Evolutionary conservation across 2,888 invertebrate species (phyloP), one percentile per base, ranked within the genome.

Genomic region (Caradrina kadenii): DNA sequence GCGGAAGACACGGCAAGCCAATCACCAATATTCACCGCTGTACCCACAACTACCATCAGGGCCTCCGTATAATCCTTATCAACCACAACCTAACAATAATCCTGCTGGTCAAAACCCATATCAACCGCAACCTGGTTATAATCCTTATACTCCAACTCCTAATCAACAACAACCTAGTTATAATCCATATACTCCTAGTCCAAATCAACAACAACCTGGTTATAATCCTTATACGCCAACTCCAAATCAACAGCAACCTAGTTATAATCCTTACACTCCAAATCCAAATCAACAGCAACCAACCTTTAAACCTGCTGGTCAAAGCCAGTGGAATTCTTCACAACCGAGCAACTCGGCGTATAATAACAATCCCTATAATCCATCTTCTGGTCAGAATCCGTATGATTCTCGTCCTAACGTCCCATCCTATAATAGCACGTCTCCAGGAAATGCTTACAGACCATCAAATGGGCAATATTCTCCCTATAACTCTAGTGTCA

Each of bases 11-110:
- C 86, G 92, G 31, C 91, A 92, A 83, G 80, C 82, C 0, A 73
- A 82, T 61, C 67, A 79, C 42, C 86, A 84, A 22, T 84, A 88
- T 73, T 63, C 84, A 21, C 68, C 79, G 3, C 50, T 88, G n/a
- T 90, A 91, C 75, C 90, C 91, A 17, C 80, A 86, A 50, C 62
- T 88, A 53, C 86, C 89, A 2, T 84, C 88, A 21, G 79, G 66
- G 55, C 58, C 87, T 21, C 81, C 87, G 17, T 84, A 88, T 45
- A 86, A 84, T 75, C 69, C 79, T 6, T 79, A 82, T 67, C 77
- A 81, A 63, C 80, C 78, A 54, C 76, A 86, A 58, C 59, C 79
- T 26, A 58, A 49, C 26, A 69, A 59, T 53, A 69, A 77, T 69
- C 63, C 59, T 53, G 11, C 59, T 15, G 73, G 76, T 53, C 73